A percentile compares a stretch with the other conserved stretches of the same genome.
These are phyloP conservation scores for Aurelia aurita complex sp. Pacific DNA, from an alignment of 30 jellyfish, hydroid and myxozoan genomes.

Conservation along the genomic window DNA sequence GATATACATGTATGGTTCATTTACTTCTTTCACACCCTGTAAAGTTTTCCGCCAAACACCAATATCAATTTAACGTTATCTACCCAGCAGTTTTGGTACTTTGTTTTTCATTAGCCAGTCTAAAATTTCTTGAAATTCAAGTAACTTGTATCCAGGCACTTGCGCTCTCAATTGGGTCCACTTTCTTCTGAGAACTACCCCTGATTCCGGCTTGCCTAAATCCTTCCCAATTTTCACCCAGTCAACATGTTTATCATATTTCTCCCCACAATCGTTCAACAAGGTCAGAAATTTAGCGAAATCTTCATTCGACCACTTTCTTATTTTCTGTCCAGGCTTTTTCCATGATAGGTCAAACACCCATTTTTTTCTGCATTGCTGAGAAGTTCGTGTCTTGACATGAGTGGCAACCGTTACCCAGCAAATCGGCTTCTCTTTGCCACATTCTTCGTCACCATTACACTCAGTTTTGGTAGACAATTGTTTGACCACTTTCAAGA, in stretches of 20 bases:
- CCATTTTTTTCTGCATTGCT: conserved; percentile 49
- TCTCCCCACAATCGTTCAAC: conserved; percentile 17
- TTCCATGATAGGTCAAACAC: conserved; percentile 2
- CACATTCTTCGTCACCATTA: not conserved
- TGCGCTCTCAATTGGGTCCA: too few relatives aligned
- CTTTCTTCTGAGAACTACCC: not conserved
- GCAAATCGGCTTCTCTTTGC: not conserved
- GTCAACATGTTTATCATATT: conserved; percentile 33
- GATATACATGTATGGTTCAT: too few relatives aligned
- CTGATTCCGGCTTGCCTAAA: conserved; percentile 6
- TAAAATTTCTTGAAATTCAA: too few relatives aligned
- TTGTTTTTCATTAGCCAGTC: too few relatives aligned
- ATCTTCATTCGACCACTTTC: conserved; percentile 21
- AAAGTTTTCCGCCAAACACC: too few relatives aligned
- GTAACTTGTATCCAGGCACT: too few relatives aligned
- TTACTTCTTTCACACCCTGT: too few relatives aligned
- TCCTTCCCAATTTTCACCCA: conserved; percentile 29
- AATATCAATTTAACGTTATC: too few relatives aligned
- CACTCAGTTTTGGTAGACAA: too few relatives aligned
- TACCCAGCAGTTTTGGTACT: too few relatives aligned
- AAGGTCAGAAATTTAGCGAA: not conserved
- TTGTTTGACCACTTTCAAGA: conserved; percentile 1
- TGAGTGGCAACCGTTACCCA: conserved; percentile 23
- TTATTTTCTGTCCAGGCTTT: not conserved
- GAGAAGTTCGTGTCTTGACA: conserved; percentile 42